Evolutionary conservation across 2,113 vertebrate species (phyloP), one percentile per base, ranked within the genome.

Genomic region (Oryzias melastigma): DNA sequence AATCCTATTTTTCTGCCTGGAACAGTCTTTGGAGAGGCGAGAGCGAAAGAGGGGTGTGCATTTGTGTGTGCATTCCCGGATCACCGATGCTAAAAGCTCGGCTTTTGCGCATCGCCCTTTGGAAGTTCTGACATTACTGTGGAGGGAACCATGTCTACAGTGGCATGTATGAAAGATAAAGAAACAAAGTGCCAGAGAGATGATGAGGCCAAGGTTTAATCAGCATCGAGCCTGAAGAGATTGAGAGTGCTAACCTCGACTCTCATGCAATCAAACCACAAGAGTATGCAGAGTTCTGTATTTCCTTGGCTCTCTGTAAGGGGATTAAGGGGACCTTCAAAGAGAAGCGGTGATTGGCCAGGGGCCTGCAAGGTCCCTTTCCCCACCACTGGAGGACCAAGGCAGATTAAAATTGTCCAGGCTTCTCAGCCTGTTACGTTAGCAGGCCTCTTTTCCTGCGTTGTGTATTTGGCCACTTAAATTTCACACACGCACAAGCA

Each of bases 321-420:
- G 71, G 87, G 89, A 91, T 92, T 90, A 92, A 72, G 58, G 72
- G 73, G 80, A 77, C 82, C 78, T 90, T 91, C 90, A 90, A 91
- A 92, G 89, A 67, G 71, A 76, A 55, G 81, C 67, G 71, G 62
- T 66, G 81, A 86, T 84, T 83, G 86, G 83, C 76, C 77, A 24
- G 72, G 75, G 80, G 83, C 75, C 77, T 49, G 55, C 70, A 65
- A 71, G 84, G 86, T 83, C 79, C 78, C 75, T 80, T 70, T 72
- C 60, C 64, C 68, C 69, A 40, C 60, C 77, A 85, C 74, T 62
- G 63, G 74, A 83, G 78, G 70, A 85, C 69, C 75, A 73, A 68
- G 79, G 65, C 69, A 84, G 89, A 91, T 91, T 89, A 88, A 86
- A 87, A 84, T 62, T 76, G 75, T 75, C 77, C 53, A 1, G 61